phyloP scores from a whole-genome alignment of 2,888 invertebrate species.

The Yponomeuta evonymella region DNA sequence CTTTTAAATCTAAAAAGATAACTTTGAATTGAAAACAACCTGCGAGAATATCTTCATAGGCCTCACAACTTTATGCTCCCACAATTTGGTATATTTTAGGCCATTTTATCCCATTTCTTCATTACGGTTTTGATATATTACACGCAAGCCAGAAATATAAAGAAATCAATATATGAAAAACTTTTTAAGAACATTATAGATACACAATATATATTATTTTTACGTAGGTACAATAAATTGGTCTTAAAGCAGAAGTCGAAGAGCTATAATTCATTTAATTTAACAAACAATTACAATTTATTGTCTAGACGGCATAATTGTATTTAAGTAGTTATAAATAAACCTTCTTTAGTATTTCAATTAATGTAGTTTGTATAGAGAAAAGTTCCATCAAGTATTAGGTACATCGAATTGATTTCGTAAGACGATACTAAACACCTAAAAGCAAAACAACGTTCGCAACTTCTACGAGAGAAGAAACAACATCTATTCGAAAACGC shows the following conservation, averaged over 20 bases:
- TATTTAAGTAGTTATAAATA: neutral
- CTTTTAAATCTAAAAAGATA: slow-evolving; percentile 43
- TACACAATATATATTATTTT: neutral
- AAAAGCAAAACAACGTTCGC: neutral
- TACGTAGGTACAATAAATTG: slow-evolving; percentile 1
- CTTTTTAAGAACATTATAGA: neutral
- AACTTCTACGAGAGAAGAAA: neutral
- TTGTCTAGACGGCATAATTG: slow-evolving; percentile 18
- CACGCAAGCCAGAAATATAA: slow-evolving; percentile 2
- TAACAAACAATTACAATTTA: slow-evolving; percentile 15
- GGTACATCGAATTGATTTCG: neutral
- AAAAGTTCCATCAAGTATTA: slow-evolving; percentile 1
- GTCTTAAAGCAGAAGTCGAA: neutral
- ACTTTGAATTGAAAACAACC: slow-evolving; percentile 35
- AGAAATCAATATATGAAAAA: neutral
- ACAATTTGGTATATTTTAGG: slow-evolving; percentile 34
- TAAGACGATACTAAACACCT: neutral
- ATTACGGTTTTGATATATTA: neutral
- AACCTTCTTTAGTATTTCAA: slow-evolving; percentile 10
- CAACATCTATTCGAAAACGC: neutral
- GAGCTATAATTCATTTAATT: neutral
- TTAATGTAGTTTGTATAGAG: neutral
- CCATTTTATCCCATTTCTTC: slow-evolving; percentile 27
- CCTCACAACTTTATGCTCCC: slow-evolving; percentile 35
- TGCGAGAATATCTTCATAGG: slow-evolving; percentile 40